Evolutionary conservation across 2,888 invertebrate genomes (phyloP).

Genomic region (Terebella lapidaria): DNA sequence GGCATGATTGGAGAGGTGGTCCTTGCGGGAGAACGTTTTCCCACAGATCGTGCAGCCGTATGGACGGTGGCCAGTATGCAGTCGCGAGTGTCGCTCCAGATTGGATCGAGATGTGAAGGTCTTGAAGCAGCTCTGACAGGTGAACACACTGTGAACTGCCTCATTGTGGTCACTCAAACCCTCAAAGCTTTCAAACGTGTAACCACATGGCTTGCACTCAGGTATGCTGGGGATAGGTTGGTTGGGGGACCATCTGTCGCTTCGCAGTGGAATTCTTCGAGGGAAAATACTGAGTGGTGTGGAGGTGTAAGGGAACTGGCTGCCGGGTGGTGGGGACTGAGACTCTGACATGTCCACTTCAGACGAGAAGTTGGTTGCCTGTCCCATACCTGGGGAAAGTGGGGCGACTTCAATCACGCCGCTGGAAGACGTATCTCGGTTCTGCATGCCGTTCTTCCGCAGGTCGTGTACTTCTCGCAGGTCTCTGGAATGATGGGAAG

Average conservation of each 20-base stretch:
- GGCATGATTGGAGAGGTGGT: conserved; percentile 26
- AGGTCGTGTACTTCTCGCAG: not conserved
- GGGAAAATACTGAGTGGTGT: conserved; percentile 2
- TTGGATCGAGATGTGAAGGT: conserved; percentile 28
- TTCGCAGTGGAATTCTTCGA: conserved; percentile 2
- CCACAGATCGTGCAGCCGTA: conserved; percentile 24
- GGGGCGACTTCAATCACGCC: not conserved
- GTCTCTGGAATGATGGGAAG: not conserved
- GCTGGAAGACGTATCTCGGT: not conserved
- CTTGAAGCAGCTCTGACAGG: conserved; percentile 24
- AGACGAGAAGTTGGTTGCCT: not conserved
- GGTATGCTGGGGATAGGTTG: conserved; percentile 11
- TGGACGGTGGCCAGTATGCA: conserved; percentile 27
- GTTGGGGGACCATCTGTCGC: conserved; percentile 16
- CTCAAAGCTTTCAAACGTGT: conserved; percentile 16
- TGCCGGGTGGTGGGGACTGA: not conserved
- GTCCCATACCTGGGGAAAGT: not conserved
- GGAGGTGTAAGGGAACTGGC: not conserved
- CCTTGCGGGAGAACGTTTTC: conserved; percentile 26
- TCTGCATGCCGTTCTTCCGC: not conserved
- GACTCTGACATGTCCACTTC: not conserved
- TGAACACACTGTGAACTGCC: conserved; percentile 23
- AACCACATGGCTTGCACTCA: conserved; percentile 23
- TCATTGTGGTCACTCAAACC: conserved; percentile 25
- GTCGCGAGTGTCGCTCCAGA: conserved; percentile 26